Conservation (phyloP, 2,888 invertebrate species). For the Eupithecia subumbrata region DNA sequence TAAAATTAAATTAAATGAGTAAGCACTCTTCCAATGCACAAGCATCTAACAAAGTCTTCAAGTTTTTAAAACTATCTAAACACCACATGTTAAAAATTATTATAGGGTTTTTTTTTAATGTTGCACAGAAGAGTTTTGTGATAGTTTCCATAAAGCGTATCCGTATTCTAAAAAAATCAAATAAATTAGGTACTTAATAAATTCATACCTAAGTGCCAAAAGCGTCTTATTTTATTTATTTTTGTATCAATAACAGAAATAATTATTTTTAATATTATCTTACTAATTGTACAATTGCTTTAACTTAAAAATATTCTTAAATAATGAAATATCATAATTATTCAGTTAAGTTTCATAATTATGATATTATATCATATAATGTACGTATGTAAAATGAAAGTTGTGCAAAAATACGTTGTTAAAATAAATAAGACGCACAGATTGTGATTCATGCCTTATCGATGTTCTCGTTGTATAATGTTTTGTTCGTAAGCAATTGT, state of each 20-base stretch:
- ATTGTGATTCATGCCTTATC: slow-evolving; percentile 71
- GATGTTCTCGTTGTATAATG: slow-evolving; percentile 61
- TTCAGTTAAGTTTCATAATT: background rate
- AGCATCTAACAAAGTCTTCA: slow-evolving; percentile 38
- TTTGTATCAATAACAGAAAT: slow-evolving; percentile 1
- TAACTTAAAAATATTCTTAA: background rate
- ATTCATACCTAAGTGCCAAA: slow-evolving; percentile 77
- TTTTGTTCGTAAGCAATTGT: slow-evolving; percentile 52
- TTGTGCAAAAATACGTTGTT: slow-evolving; percentile 45
- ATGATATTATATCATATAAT: background rate
- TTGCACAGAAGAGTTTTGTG: background rate
- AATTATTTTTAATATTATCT: background rate
- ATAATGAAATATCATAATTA: background rate
- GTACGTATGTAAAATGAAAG: background rate
- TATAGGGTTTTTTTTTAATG: background rate
- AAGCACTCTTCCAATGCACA: slow-evolving; percentile 65
- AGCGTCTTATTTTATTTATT: slow-evolving; percentile 51
- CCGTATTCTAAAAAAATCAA: slow-evolving; percentile 19
- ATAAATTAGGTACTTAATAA: slow-evolving; percentile 24
- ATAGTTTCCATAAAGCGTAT: slow-evolving; percentile 1
- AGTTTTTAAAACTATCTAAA: slow-evolving; percentile 27
- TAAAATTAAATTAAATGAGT: slow-evolving; percentile 49
- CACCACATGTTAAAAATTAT: slow-evolving; percentile 12
- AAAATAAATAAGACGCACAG: slow-evolving; percentile 59
- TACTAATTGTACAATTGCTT: background rate